Percentiles rank a stretch among this genome's conserved stretches.
Evolutionary conservation across 2,888 invertebrate genomes (phyloP).

Genomic region (Acanthococcus lagerstroemiae): DNA sequence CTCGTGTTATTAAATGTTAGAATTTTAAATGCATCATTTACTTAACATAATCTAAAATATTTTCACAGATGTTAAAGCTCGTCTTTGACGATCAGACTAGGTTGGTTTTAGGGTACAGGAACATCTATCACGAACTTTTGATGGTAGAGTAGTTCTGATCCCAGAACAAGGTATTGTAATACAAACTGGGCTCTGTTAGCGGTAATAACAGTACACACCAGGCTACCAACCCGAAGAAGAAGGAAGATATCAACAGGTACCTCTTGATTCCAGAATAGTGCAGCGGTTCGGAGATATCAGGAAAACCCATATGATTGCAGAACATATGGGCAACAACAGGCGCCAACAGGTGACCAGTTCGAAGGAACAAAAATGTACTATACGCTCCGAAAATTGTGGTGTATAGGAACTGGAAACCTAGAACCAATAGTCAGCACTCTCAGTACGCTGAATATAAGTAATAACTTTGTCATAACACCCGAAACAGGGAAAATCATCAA

Average conservation of each 20-base stretch:
- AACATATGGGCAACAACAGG: slow-evolving; percentile 84
- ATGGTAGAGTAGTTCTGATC: slow-evolving; percentile 25
- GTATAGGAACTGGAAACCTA: slow-evolving; percentile 76
- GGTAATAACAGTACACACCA: slow-evolving; percentile 71
- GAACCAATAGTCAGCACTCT: too few relatives aligned
- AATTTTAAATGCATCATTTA: too few relatives aligned
- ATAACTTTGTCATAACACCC: too few relatives aligned
- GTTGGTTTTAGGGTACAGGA: not conserved
- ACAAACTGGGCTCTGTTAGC: slow-evolving; percentile 57
- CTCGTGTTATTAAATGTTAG: too few relatives aligned
- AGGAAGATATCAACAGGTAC: slow-evolving; percentile 54
- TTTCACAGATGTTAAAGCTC: not conserved
- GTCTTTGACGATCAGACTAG: not conserved
- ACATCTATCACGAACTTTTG: not conserved
- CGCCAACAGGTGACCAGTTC: slow-evolving; percentile 81
- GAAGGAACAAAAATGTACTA: slow-evolving; percentile 80
- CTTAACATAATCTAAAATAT: too few relatives aligned
- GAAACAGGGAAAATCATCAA: too few relatives aligned
- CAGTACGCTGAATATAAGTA: too few relatives aligned
- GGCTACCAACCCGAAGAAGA: slow-evolving; percentile 60
- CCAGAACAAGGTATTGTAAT: slow-evolving; percentile 44
- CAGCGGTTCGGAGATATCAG: slow-evolving; percentile 65
- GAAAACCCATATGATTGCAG: slow-evolving; percentile 95
- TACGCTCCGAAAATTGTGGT: slow-evolving; percentile 91
- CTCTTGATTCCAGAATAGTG: slow-evolving; percentile 52